Base-by-base conservation (phyloP, 2,888 invertebrate genomes). In the Pollenia griseotomentosa region DNA sequence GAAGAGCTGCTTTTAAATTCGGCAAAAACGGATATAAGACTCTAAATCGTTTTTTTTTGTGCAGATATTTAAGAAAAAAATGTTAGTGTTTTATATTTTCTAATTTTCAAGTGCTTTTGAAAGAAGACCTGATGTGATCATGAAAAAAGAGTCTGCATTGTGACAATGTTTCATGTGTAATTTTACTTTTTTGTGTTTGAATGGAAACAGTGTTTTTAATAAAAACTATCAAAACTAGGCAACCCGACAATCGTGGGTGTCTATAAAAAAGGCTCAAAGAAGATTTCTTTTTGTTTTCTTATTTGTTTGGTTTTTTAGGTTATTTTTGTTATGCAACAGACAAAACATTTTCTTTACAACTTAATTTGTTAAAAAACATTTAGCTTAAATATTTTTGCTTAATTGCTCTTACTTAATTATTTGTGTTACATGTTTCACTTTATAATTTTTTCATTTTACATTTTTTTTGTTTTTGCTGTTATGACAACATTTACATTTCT, bases 321-420 rank as follows among this genome's bases (percentile, higher is more conserved):
- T 51, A 3, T 8, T 23, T 44, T 63, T 80, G 14, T n/a, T 23
- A 9, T 57, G 51, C 14, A 61, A 77, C n/a, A 40, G 12, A 63
- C 19, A 77, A 55, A 61, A 65, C 61, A 33, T 33, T 33, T 55
- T 63, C 53, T 81, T 70, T 48, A 83, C 86, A 83, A 81, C 86
- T 87, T 87, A 87, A 87, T 87, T 87, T 71, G 23, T 73, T 71
- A 8, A 57, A 73, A 74, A 83, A 75, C 65, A 74, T 79, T 74
- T 61, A 51, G 11, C 12, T 61, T 9, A 83, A 83, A 68, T 68
- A 66, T 19, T 61, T 51, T 23, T 77, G 9, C 57, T 73, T 82
- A 82, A 82, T 85, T 82, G 59, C 33, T 33, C 6, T 6, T 33
- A 33, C 33, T 33, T 33, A 33, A 33, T 55, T 48, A 33, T 63